Base-by-base conservation (phyloP, 1,140 invertebrate genomes). In the Philopotamus ludificatus region DNA sequence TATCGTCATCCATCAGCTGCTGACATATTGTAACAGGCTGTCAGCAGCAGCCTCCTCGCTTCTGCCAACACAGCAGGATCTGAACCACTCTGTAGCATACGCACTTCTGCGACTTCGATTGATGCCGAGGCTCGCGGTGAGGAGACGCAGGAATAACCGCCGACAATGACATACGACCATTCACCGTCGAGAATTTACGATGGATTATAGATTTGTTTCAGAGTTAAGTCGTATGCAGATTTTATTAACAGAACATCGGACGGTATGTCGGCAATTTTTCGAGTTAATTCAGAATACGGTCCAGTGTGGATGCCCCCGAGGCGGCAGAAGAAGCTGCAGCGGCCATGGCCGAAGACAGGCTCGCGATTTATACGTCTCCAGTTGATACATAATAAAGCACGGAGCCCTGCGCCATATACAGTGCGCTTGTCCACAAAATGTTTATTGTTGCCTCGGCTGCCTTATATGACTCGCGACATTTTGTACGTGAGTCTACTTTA, bases 391-490 rank as follows among this genome's bases (percentile, higher is more conserved):
- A 65, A 68, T 68, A 68, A 68, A 68, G 67, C 63, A 65, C 67
- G 44, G 67, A 25, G 26, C 55, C 58, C 60, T 67, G 66, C 44
- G 51, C 66, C 67, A 62, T 68, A 68, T 68, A 59, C 45, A 66
- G 67, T 53, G 57, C 58, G 63, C 63, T 53, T 68, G 67, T 68
- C 67, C 67, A 66, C 63, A 57, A 65, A 66, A 69, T 69, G 67
- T 69, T 69, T 69, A 69, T 69, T 66, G 67, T 66, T 68, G 63
- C 41, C 59, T 63, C 63, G 53, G 63, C 34, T 63, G 63, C 67
- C 67, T 63, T 69, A 69, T 69, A 69, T 69, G 67, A 65, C 67
- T 64, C 58, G 67, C 34, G 67, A 69, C 67, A 69, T 62, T 63
- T 58, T 63, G 63, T 69, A 69, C 67, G 67, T 69, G 67, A 69